phyloP scores from a whole-genome alignment of 2,888 invertebrate genomes.

The Cotesia congregata region DNA sequence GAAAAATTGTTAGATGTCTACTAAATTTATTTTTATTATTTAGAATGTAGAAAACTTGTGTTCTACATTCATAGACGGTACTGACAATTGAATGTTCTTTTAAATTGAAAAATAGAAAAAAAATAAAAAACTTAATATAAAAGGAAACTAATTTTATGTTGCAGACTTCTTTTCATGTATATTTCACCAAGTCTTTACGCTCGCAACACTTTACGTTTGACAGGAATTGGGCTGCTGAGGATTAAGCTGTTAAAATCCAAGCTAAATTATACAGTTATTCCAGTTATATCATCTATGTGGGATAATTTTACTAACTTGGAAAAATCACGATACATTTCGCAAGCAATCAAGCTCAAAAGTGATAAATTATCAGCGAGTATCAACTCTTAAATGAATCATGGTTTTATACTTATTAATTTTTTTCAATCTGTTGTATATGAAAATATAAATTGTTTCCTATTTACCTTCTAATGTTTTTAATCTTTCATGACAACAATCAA shows the following conservation, averaged over 20 bases:
- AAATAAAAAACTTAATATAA: neutral
- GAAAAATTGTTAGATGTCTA: no score
- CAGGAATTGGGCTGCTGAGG: conserved; percentile 72
- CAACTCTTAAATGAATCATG: conserved; percentile 31
- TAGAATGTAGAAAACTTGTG: no score
- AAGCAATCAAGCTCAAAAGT: conserved; percentile 73
- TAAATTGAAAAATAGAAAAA: no score
- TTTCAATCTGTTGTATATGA: conserved; percentile 26
- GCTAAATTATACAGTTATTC: conserved; percentile 73
- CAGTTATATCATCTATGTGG: conserved; percentile 74
- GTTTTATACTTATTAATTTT: neutral
- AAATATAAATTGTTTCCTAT: conserved; percentile 17
- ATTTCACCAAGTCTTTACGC: conserved; percentile 74
- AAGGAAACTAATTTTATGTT: conserved; percentile 53
- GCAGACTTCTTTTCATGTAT: conserved; percentile 74
- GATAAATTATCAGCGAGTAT: conserved; percentile 56
- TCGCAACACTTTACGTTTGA: conserved; percentile 74
- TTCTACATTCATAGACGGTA: no score
- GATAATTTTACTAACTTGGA: conserved; percentile 73
- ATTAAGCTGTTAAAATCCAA: conserved; percentile 74
- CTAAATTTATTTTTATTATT: no score
- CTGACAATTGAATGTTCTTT: no score
- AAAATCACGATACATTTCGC: conserved; percentile 77
- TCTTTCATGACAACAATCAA: neutral
- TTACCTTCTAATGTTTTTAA: neutral